Conservation (phyloP, 2,113 vertebrate genomes). For the Psophia crepitans region DNA sequence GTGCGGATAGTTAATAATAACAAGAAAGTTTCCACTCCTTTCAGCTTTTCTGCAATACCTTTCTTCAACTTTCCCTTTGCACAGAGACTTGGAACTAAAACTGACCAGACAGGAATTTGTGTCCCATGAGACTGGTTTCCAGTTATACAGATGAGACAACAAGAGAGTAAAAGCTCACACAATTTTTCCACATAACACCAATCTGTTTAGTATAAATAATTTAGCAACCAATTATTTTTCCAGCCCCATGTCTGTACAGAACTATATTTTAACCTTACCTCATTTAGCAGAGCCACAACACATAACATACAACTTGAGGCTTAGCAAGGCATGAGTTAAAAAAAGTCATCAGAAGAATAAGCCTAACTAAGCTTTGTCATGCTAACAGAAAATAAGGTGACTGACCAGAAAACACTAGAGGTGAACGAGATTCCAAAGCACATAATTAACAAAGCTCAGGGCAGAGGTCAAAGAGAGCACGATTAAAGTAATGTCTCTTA, state of each 20-base stretch:
- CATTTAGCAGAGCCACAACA: not conserved
- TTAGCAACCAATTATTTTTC: not conserved
- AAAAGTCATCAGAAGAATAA: not conserved
- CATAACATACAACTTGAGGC: not conserved
- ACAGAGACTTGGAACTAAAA: conserved; percentile 34
- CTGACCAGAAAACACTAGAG: not conserved
- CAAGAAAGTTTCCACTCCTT: not conserved
- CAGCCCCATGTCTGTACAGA: not conserved
- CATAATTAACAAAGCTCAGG: not conserved
- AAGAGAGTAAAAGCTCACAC: not conserved
- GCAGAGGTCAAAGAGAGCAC: not conserved
- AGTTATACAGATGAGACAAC: conserved; percentile 20
- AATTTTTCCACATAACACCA: not conserved
- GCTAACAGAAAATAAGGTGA: not conserved
- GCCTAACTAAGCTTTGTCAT: not conserved
- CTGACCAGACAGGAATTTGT: conserved; percentile 40
- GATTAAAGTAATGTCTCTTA: not conserved
- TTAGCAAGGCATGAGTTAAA: not conserved
- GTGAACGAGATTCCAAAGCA: not conserved
- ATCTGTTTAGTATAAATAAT: not conserved
- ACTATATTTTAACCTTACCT: not conserved
- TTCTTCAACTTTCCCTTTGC: not conserved
- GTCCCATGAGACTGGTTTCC: conserved; percentile 15
- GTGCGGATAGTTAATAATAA: not conserved
- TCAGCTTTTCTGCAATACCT: conserved; percentile 1